Evolutionary conservation across 2,888 invertebrate species (phyloP).

Genomic region (Amorpha juglandis): DNA sequence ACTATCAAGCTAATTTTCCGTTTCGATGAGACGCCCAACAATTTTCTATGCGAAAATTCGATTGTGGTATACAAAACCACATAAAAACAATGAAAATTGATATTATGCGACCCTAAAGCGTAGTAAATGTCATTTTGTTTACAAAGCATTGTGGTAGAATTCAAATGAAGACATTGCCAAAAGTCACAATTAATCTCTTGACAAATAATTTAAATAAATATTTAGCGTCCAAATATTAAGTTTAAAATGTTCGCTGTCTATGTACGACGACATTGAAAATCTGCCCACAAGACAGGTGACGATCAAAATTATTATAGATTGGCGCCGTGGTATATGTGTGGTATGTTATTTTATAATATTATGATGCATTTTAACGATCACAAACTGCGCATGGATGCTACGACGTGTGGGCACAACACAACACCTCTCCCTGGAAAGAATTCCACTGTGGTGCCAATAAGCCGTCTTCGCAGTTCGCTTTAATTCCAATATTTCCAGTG

Average conservation of each 20-base stretch:
- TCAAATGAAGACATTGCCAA: constrained; percentile 2
- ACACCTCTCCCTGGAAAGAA: constrained; percentile 34
- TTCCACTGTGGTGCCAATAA: constrained; percentile 47
- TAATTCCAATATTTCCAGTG: constrained; percentile 32
- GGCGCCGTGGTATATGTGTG: constrained; percentile 13
- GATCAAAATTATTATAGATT: constrained; percentile 9
- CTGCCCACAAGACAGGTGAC: not conserved
- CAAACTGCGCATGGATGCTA: constrained; percentile 34
- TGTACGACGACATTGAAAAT: constrained; percentile 1
- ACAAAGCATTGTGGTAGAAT: not conserved
- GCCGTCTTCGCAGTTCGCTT: constrained; percentile 33
- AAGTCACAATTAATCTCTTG: constrained; percentile 8
- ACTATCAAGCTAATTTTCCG: too few relatives aligned
- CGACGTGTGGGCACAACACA: constrained; percentile 28
- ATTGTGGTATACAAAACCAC: too few relatives aligned
- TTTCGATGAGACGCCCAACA: too few relatives aligned
- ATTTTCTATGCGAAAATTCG: too few relatives aligned
- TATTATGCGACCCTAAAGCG: not conserved
- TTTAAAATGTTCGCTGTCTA: not conserved
- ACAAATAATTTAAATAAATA: not conserved
- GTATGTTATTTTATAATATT: constrained; percentile 37
- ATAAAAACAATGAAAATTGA: too few relatives aligned
- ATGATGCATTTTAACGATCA: constrained; percentile 32
- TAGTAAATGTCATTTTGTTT: not conserved
- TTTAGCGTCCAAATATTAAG: not conserved